Evolutionary conservation across 2,797 vertebrate species (phyloP).

Genomic region (Pangasius sanitwongsei): DNA sequence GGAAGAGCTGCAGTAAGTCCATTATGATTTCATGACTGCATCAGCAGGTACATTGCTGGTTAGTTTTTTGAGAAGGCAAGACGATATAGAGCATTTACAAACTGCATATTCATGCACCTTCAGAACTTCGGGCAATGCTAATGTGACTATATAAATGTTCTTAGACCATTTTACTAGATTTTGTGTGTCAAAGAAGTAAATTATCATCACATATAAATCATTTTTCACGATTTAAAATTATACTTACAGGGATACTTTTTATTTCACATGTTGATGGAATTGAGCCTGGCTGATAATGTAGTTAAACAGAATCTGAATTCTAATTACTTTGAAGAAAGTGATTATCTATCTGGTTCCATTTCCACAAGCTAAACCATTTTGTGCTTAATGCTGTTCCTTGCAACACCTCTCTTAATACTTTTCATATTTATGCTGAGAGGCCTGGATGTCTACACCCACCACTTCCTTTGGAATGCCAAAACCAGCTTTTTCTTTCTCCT

Average conservation of each 20-base stretch:
- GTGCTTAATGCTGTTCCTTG: neutral
- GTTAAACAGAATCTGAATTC: neutral
- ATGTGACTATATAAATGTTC: neutral
- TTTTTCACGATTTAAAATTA: neutral
- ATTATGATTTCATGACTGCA: neutral
- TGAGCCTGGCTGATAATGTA: neutral
- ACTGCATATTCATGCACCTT: neutral
- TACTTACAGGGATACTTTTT: neutral
- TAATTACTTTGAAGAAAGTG: neutral
- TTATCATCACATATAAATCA: neutral
- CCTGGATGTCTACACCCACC: neutral
- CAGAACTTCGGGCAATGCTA: neutral
- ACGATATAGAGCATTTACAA: neutral
- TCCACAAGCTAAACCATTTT: neutral
- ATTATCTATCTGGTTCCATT: neutral
- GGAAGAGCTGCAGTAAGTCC: too few species aligned
- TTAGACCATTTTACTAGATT: neutral
- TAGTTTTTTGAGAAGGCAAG: neutral
- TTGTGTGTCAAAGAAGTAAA: neutral
- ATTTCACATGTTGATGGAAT: neutral
- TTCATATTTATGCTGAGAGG: neutral
- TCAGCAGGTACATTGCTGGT: neutral
- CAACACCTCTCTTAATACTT: neutral
- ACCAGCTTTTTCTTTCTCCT: neutral
- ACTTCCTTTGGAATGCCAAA: slow-evolving; percentile 24